Base-by-base conservation (phyloP, 2,888 invertebrate species). In the Bombyx huttoni region DNA sequence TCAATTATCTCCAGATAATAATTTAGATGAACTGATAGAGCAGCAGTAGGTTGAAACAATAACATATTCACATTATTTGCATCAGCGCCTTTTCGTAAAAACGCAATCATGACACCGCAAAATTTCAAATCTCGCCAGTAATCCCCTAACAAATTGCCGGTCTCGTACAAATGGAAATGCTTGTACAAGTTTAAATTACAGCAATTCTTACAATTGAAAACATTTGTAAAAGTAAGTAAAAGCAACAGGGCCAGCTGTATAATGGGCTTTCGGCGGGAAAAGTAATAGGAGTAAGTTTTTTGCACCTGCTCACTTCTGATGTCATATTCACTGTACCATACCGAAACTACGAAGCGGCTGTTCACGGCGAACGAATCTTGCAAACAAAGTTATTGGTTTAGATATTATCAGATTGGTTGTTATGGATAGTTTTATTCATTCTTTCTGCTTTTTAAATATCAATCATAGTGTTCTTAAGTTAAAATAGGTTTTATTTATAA, bases 281-380 rank as follows among this genome's bases (percentile, higher is more conserved):
- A 71, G 74, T 75, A 74, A 78, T 70, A 67, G 56, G 67, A 70
- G 68, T 65, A 75, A 76, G 72, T 73, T 73, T 66, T 60, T 65
- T 61, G 62, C 80, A 80, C 79, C 80, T 80, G 80, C 73, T 71
- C 65, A 60, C 70, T 67, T 58, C 62, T 72, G 69, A 72, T 68
- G 66, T 61, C 60, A 55, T 58, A 33, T 58, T 64, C 59, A 60
- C 59, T 60, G 61, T 61, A 64, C 54, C 58, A 56, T 52, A 49
- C 51, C 13, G 49, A 48, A 34, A 46, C 24, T 24, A 24, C 53
- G 49, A 13, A 46, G 46, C 40, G 40, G 40, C 40, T 3, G 7
- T 10, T 40, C 40, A 40, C 12, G 12, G 8, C 8, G 40, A 40
- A 40, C 40, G 40, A 40, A 40, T 40, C 40, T 8, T 40, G 7